Percentiles rank a stretch among this genome's conserved stretches.
Conservation (phyloP, 2,797 vertebrate species). For the Selene dorsalis region DNA sequence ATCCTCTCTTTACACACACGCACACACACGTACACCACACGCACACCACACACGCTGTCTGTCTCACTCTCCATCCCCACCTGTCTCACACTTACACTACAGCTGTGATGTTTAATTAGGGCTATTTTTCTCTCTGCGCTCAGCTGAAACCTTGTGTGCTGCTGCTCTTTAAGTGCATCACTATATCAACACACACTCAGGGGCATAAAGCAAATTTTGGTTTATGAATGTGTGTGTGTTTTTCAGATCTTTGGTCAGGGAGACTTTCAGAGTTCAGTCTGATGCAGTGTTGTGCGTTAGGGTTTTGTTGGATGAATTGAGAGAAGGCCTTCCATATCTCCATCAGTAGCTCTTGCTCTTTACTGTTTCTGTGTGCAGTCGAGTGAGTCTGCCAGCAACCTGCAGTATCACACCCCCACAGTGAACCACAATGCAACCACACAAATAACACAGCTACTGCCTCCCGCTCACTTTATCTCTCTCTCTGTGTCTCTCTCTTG, state of each 20-base stretch:
- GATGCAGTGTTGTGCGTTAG: not conserved
- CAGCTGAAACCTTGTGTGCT: slow-evolving; percentile 50
- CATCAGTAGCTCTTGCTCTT: slow-evolving; percentile 40
- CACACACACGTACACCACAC: not conserved
- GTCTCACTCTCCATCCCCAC: slow-evolving; percentile 31
- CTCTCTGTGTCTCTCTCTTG: not conserved
- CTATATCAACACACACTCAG: slow-evolving; percentile 26
- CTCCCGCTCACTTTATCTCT: slow-evolving; percentile 26
- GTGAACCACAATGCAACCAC: slow-evolving; percentile 65
- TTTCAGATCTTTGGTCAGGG: not conserved
- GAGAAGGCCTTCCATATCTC: slow-evolving; percentile 41
- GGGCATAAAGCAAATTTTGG: slow-evolving; percentile 3
- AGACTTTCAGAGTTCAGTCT: slow-evolving; percentile 11
- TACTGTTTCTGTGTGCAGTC: slow-evolving; percentile 44
- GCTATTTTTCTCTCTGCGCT: slow-evolving; percentile 72
- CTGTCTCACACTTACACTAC: slow-evolving; percentile 60
- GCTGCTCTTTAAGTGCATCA: slow-evolving; percentile 29
- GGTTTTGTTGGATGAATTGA: slow-evolving; percentile 22
- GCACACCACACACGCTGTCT: not conserved
- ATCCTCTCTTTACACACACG: slow-evolving; percentile 14
- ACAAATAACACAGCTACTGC: slow-evolving; percentile 60
- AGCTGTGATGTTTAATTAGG: slow-evolving; percentile 76
- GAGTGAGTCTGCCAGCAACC: slow-evolving; percentile 70
- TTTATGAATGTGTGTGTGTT: not conserved
- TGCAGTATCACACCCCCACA: slow-evolving; percentile 78